Conservation (phyloP, 2,113 vertebrate genomes). For the Heterocephalus glaber region DNA sequence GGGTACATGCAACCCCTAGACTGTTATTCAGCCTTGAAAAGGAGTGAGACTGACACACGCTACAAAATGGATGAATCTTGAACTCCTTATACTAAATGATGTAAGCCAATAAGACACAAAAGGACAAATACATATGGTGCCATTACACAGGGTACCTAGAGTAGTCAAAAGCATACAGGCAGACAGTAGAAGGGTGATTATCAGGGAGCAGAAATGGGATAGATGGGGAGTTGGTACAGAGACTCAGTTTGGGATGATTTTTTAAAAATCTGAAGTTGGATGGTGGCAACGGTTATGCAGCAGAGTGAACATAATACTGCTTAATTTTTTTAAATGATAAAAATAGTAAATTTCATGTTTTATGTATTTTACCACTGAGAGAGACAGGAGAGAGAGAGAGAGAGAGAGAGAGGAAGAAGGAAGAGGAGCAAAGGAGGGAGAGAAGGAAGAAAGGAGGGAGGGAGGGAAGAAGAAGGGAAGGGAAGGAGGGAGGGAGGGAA, state of each 20-base stretch:
- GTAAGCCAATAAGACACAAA: neutral
- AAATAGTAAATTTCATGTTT: too few species aligned
- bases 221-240: accelerated
- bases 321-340: neutral
- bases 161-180: neutral
- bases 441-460: neutral
- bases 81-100: neutral
- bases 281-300: too few species aligned
- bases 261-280: neutral
- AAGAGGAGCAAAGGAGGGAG: neutral
- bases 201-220: neutral
- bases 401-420: too few species aligned
- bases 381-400: neutral
- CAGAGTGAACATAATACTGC: too few species aligned
- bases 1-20: too few species aligned
- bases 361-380: neutral
- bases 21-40: neutral
- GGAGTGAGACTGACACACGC: neutral
- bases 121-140: neutral
- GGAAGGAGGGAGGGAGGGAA: neutral
- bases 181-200: too few species aligned
- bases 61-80: neutral
- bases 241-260: too few species aligned
- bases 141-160: neutral
- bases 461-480: neutral